A percentile compares a stretch with the other conserved stretches of the same genome.
phyloP scores from a whole-genome alignment of 2,888 invertebrate genomes.

The Lacanobia wlatinum region DNA sequence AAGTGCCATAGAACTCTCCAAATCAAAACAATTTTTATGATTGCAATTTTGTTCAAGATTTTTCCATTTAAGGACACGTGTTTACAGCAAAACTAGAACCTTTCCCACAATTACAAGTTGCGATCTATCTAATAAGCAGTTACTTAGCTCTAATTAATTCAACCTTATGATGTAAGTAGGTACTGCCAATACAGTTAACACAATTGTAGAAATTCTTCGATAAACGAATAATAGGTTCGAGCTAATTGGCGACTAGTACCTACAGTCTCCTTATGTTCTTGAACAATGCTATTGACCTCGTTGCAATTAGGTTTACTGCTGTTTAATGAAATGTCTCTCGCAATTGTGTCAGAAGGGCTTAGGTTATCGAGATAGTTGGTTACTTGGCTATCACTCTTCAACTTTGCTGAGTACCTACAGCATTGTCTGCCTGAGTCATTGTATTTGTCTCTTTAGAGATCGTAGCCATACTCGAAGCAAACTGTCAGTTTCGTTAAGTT shows the following conservation, averaged over 20 bases:
- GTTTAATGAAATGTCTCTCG: conserved; percentile 60
- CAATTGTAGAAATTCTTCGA: conserved; percentile 54
- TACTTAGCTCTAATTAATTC: conserved; percentile 69
- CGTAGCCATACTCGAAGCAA: not conserved
- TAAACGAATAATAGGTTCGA: conserved; percentile 60
- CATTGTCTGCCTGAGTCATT: conserved; percentile 44
- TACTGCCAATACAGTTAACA: conserved; percentile 65
- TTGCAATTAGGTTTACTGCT: conserved; percentile 67
- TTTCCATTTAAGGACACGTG: not conserved
- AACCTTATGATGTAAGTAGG: conserved; percentile 64
- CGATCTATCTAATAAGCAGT: conserved; percentile 64
- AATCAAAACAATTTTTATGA: not conserved
- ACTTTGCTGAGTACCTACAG: conserved; percentile 33
- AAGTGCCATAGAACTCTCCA: not conserved
- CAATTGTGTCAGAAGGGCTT: conserved; percentile 61
- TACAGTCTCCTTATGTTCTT: conserved; percentile 26
- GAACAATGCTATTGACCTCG: conserved; percentile 65
- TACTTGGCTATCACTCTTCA: conserved; percentile 49
- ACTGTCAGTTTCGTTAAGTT: not conserved
- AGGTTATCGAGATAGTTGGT: conserved; percentile 60
- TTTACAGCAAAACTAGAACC: not conserved
- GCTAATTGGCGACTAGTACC: conserved; percentile 57
- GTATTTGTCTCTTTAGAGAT: conserved; percentile 9
- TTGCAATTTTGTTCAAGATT: not conserved
- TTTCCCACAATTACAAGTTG: conserved; percentile 54